These are phyloP conservation scores for Acipenser ruthenus DNA, from an alignment of 2,797 vertebrate genomes.

Conservation along the genomic window DNA sequence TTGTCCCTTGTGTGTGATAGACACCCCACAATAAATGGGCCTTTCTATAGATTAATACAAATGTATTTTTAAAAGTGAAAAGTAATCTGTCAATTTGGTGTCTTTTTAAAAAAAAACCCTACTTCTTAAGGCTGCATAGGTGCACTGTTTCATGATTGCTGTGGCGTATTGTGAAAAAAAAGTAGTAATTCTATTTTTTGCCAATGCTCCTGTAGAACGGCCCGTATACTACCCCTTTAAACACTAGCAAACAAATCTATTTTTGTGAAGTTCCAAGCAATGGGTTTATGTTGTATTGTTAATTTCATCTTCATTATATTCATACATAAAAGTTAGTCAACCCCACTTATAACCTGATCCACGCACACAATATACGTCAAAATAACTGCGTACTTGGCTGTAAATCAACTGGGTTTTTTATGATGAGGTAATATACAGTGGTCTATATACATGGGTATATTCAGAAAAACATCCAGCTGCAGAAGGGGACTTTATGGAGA, in stretches of 20 bases:
- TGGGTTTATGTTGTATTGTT: constrained; percentile 18
- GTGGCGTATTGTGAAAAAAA: too few relatives aligned
- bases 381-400: neutral
- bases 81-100: too few relatives aligned
- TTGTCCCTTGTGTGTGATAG: constrained; percentile 43
- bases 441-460: too few relatives aligned
- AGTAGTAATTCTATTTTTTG: constrained; percentile 14
- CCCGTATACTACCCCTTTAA: constrained; percentile 34
- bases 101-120: constrained; percentile 5
- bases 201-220: constrained; percentile 20
- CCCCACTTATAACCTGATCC: constrained; percentile 12
- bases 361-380: constrained; percentile 2
- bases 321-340: constrained; percentile 15
- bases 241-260: constrained; percentile 21
- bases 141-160: too few relatives aligned
- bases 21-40: constrained; percentile 36
- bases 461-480: too few relatives aligned
- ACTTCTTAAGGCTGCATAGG: constrained; percentile 48
- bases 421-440: too few relatives aligned
- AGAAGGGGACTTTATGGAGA: too few relatives aligned
- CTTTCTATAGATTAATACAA: constrained; percentile 14
- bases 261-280: constrained; percentile 17
- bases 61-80: too few relatives aligned
- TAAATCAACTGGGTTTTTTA: too few relatives aligned
- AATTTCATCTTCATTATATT: constrained; percentile 14